A percentile compares a stretch with the other conserved stretches of the same genome.
Evolutionary conservation across 2,888 invertebrate genomes (phyloP).

Genomic region (Melanchra persicariae): DNA sequence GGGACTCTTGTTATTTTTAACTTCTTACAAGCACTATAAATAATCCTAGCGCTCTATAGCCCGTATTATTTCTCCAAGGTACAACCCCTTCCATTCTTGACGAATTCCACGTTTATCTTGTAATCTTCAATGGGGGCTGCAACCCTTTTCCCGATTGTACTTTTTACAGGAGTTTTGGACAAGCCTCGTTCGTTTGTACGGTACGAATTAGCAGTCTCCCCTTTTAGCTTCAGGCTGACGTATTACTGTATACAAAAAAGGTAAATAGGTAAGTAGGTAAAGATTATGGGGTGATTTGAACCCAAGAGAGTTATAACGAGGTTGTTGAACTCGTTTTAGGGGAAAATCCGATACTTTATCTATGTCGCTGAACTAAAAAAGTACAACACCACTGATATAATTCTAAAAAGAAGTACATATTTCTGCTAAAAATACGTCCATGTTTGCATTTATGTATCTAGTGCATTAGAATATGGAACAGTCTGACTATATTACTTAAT

Average conservation of each 20-base stretch:
- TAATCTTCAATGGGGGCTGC: slow-evolving; percentile 73
- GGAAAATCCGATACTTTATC: slow-evolving; percentile 24
- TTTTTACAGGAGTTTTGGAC: slow-evolving; percentile 61
- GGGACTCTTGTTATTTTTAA: neutral
- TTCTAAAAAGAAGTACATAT: neutral
- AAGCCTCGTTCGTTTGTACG: slow-evolving; percentile 38
- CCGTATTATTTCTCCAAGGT: slow-evolving; percentile 4
- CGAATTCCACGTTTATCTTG: slow-evolving; percentile 78
- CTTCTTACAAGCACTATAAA: neutral
- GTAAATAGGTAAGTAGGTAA: slow-evolving; percentile 56
- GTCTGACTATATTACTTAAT: slow-evolving; percentile 21
- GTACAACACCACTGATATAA: neutral
- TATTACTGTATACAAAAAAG: slow-evolving; percentile 49
- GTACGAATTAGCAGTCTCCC: slow-evolving; percentile 57
- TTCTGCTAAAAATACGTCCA: slow-evolving; percentile 6
- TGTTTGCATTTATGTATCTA: slow-evolving; percentile 8
- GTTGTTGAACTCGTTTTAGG: slow-evolving; percentile 48
- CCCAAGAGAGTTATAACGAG: slow-evolving; percentile 30
- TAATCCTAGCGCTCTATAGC: slow-evolving; percentile 16
- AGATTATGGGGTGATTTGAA: slow-evolving; percentile 44
- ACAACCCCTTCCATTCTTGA: slow-evolving; percentile 75
- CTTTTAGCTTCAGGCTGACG: slow-evolving; percentile 54
- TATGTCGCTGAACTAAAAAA: neutral
- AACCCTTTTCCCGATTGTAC: slow-evolving; percentile 70
- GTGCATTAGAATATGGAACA: slow-evolving; percentile 22